Percentiles rank a stretch among this genome's conserved stretches.
These are phyloP conservation scores for Hiodon tergisus DNA, from an alignment of 2,113 vertebrate species.

Conservation along the genomic window DNA sequence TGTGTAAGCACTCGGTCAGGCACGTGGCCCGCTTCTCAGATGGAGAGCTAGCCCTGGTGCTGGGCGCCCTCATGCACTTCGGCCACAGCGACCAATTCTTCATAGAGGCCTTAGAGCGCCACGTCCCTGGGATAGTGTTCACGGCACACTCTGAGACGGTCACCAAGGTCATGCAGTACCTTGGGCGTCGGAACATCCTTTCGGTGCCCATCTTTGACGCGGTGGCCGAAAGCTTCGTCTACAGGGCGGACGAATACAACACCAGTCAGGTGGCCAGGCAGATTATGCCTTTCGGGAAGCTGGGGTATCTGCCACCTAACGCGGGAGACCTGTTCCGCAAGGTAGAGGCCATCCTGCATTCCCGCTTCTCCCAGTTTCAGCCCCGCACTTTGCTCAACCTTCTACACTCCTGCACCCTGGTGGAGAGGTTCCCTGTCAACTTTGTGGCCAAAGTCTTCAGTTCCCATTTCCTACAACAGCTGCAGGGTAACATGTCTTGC, in stretches of 20 bases:
- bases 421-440: conserved; percentile 81
- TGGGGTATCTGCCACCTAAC: conserved; percentile 80
- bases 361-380: conserved; percentile 66
- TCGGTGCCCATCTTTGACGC: conserved; percentile 70
- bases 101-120: conserved; percentile 66
- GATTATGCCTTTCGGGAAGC: conserved; percentile 73
- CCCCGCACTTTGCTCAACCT: conserved; percentile 69
- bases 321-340: conserved; percentile 69
- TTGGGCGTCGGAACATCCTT: conserved; percentile 63
- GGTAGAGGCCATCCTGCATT: conserved; percentile 67
- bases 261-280: conserved; percentile 69
- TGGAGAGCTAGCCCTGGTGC: conserved; percentile 65
- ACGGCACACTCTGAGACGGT: conserved; percentile 63
- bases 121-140: conserved; percentile 47
- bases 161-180: conserved; percentile 71
- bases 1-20: conserved; percentile 69
- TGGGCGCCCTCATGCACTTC: conserved; percentile 75
- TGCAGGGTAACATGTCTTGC: conserved; percentile 69
- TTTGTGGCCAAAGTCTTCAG: conserved; percentile 82
- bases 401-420: conserved; percentile 77
- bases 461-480: conserved; percentile 76
- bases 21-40: conserved; percentile 67
- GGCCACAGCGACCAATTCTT: conserved; percentile 69
- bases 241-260: conserved; percentile 66
- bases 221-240: conserved; percentile 75